phyloP scores from a whole-genome alignment of 2,797 vertebrate species.

The Sebastes taczanowskii region DNA sequence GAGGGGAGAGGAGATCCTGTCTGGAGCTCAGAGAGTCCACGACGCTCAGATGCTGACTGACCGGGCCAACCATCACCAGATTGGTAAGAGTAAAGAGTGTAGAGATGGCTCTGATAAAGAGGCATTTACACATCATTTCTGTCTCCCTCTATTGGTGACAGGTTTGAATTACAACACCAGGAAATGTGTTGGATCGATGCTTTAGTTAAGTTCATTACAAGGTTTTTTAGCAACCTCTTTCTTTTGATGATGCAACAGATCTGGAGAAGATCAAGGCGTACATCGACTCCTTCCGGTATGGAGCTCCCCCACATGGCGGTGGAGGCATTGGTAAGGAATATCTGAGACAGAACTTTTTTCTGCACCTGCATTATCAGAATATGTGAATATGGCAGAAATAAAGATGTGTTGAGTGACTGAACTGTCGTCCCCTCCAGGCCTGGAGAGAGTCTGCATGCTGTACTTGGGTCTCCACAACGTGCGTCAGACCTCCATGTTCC shows the following conservation, averaged over 20 bases:
- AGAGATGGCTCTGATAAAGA: background rate
- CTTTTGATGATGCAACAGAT: constrained; percentile 79
- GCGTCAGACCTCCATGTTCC: constrained; percentile 99
- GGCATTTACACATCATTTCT: background rate
- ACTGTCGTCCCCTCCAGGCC: constrained; percentile 76
- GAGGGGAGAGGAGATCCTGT: constrained; percentile 98
- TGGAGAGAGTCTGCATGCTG: constrained; percentile 98
- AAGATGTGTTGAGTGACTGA: background rate
- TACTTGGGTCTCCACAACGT: constrained; percentile 96
- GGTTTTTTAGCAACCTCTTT: background rate
- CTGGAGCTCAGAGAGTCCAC: constrained; percentile 96
- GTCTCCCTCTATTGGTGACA: constrained; percentile 52
- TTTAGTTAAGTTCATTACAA: background rate
- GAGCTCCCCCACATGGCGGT: constrained; percentile 95
- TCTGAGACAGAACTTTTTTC: background rate
- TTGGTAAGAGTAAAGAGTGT: constrained; percentile 77
- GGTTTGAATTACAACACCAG: background rate
- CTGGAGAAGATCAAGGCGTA: constrained; percentile 98
- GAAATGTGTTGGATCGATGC: background rate
- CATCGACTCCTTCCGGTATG: constrained; percentile 97
- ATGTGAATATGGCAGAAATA: background rate
- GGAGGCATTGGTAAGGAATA: constrained; percentile 93
- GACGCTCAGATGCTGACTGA: constrained; percentile 94
- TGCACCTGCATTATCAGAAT: background rate
- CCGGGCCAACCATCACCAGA: constrained; percentile 91